phyloP scores from a whole-genome alignment of 2,113 vertebrate species.

The Syrrhaptes paradoxus region DNA sequence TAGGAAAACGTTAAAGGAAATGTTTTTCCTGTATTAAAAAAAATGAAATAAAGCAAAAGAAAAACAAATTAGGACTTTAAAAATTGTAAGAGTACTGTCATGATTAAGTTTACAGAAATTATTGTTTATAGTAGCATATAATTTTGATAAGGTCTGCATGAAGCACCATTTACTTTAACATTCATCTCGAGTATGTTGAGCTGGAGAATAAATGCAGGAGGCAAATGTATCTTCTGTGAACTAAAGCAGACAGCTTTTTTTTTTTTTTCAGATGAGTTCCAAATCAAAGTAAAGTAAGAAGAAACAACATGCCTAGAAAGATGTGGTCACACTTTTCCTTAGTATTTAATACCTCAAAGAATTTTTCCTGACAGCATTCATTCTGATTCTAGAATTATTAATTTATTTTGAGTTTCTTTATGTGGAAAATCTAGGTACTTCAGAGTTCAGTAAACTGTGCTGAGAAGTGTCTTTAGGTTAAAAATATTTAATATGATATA shows the following conservation, averaged over 20 bases:
- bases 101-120: not conserved
- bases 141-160: not conserved
- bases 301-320: not conserved
- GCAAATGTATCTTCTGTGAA: not conserved
- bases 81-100: not conserved
- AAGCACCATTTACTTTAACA: not conserved
- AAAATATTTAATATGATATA: conserved; percentile 6
- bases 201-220: not conserved
- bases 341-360: not conserved
- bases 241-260: not conserved
- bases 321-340: not conserved
- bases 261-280: not conserved
- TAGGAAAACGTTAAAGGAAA: not conserved
- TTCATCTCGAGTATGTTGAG: not conserved
- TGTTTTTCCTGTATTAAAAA: not conserved
- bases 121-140: not conserved
- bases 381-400: not conserved
- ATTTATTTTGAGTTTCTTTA: not conserved
- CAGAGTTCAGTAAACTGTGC: not conserved
- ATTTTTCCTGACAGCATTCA: not conserved
- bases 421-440: not conserved
- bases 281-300: not conserved
- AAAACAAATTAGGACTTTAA: not conserved
- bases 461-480: not conserved
- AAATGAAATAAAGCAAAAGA: not conserved